phyloP scores from a whole-genome alignment of 2,113 vertebrate genomes.

The Phalacrocorax brasilianus region DNA sequence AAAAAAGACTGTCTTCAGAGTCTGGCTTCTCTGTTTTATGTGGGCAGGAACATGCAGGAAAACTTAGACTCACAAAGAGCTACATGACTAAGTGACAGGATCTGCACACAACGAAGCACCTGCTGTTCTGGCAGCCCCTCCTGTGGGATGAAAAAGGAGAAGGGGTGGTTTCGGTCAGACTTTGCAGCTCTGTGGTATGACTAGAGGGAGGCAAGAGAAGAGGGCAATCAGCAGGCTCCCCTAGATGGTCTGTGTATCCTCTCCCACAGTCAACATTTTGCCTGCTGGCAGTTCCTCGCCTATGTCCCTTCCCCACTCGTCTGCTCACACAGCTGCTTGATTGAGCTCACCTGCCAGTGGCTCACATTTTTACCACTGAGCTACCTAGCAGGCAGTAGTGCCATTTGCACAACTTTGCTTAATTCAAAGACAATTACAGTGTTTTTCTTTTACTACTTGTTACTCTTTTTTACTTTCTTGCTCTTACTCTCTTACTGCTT shows the following conservation, averaged over 20 bases:
- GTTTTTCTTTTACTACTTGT: not conserved
- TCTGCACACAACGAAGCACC: not conserved
- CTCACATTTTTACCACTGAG: not conserved
- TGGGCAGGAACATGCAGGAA: not conserved
- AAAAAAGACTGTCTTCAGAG: not conserved
- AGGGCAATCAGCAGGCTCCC: not conserved
- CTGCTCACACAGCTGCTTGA: not conserved
- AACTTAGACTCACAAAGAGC: not conserved
- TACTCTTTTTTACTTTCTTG: not conserved
- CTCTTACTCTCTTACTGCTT: not conserved
- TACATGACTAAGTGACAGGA: not conserved
- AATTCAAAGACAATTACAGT: not conserved
- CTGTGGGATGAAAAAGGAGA: not conserved
- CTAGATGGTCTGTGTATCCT: not conserved
- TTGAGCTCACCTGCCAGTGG: not conserved
- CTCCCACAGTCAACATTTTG: not conserved
- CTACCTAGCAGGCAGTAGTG: not conserved
- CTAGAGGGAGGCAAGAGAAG: not conserved
- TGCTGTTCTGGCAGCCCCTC: not conserved
- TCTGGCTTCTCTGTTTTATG: not conserved
- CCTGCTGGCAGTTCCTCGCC: not conserved
- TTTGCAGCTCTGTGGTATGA: not conserved
- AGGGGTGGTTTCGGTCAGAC: not conserved
- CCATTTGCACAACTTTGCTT: not conserved
- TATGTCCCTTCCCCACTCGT: not conserved